Conservation (phyloP, 2,797 vertebrate species). For the Neosilurus hyrtlii region DNA sequence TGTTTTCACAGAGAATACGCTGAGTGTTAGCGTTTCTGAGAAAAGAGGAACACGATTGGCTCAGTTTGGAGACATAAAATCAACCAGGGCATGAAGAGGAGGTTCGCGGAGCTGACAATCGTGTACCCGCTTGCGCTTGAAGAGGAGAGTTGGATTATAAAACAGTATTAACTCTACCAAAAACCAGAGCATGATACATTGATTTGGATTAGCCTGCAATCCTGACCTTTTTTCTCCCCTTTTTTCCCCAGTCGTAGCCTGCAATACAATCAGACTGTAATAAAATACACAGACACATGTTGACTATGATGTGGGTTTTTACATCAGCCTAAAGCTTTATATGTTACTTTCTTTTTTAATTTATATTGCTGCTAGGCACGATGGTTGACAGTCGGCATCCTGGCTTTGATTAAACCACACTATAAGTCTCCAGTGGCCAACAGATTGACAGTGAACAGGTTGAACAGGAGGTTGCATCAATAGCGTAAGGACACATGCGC, state of each 20-base stretch:
- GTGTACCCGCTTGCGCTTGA: slow-evolving; percentile 47
- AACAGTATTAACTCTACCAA: slow-evolving; percentile 38
- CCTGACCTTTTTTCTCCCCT: slow-evolving; percentile 27
- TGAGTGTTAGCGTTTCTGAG: background rate
- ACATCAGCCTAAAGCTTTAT: slow-evolving; percentile 17
- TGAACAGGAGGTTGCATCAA: too few species aligned
- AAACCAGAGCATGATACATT: slow-evolving; percentile 33
- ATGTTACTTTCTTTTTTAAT: background rate
- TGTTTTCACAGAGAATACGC: background rate
- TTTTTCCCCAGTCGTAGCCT: slow-evolving; percentile 21
- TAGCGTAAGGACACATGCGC: background rate
- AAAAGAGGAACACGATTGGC: background rate
- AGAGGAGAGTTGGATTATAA: slow-evolving; percentile 31
- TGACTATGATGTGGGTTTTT: background rate
- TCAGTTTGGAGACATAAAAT: slow-evolving; percentile 23
- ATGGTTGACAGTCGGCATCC: slow-evolving; percentile 47
- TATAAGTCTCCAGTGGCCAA: background rate
- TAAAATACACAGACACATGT: slow-evolving; percentile 29
- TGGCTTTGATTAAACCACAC: slow-evolving; percentile 36
- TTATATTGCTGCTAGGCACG: slow-evolving; percentile 44
- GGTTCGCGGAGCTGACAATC: background rate
- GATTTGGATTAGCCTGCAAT: slow-evolving; percentile 53
- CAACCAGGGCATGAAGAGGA: background rate
- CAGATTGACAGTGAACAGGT: background rate
- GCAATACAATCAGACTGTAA: slow-evolving; percentile 25